Percentiles rank a stretch among this genome's conserved stretches.
phyloP scores from a whole-genome alignment of 1,140 invertebrate species.

The Drosophila suzukii region DNA sequence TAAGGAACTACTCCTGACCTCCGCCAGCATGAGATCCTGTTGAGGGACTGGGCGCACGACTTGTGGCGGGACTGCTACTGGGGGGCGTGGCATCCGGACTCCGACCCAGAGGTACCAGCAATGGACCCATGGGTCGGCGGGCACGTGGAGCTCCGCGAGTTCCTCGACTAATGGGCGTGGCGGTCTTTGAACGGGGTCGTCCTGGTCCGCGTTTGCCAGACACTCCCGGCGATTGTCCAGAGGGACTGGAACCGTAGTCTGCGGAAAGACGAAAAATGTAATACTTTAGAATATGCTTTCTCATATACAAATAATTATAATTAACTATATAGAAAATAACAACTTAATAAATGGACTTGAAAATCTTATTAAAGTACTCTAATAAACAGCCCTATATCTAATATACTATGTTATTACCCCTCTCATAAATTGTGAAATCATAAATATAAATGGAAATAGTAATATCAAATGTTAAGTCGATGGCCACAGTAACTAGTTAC shows the following conservation, averaged over 20 bases:
- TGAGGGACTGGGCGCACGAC: conserved; percentile 64
- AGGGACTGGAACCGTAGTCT: conserved; percentile 26
- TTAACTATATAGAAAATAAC: too few relatives aligned
- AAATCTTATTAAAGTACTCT: too few relatives aligned
- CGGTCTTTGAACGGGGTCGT: conserved; percentile 89
- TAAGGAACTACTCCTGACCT: background rate
- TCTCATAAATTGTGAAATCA: too few relatives aligned
- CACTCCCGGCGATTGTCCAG: conserved; percentile 32
- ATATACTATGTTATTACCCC: too few relatives aligned
- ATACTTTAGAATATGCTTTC: background rate
- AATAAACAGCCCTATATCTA: too few relatives aligned
- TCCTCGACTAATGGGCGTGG: conserved; percentile 87
- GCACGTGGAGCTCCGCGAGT: conserved; percentile 85
- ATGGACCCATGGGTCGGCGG: conserved; percentile 86
- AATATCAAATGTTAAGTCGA: too few relatives aligned
- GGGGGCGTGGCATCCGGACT: conserved; percentile 81
- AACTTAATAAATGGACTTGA: too few relatives aligned
- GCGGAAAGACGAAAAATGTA: background rate
- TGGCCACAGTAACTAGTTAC: too few relatives aligned
- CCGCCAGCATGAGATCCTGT: background rate
- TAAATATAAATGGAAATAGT: too few relatives aligned
- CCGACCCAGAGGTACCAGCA: conserved; percentile 87
- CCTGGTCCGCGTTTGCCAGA: conserved; percentile 88
- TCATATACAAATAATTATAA: too few relatives aligned
- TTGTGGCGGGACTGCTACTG: conserved; percentile 74